Percentiles rank a stretch among this genome's conserved stretches.
phyloP scores from a whole-genome alignment of 2,888 invertebrate species.

The Pterobdella sp. region DNA sequence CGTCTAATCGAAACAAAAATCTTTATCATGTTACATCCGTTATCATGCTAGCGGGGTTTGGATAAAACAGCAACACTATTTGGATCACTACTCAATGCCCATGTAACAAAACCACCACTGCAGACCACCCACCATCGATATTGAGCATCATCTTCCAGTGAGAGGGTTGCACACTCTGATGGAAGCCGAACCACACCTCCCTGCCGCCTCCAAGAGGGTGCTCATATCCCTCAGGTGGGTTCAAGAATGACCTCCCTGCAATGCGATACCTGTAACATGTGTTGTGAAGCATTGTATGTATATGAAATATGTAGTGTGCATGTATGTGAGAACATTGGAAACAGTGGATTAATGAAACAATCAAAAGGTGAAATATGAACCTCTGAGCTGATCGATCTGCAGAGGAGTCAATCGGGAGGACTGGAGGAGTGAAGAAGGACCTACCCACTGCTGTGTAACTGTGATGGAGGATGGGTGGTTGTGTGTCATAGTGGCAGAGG shows the following conservation, averaged over 20 bases:
- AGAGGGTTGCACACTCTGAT: constrained; percentile 96
- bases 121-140: constrained; percentile 31
- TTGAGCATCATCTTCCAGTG: constrained; percentile 99
- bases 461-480: constrained; percentile 16
- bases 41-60: neutral
- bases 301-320: too few species aligned
- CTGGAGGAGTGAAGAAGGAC: constrained; percentile 96
- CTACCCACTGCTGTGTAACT: constrained; percentile 94
- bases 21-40: neutral
- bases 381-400: constrained; percentile 18
- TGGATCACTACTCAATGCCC: neutral
- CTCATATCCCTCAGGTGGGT: constrained; percentile 84
- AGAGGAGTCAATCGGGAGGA: constrained; percentile 17
- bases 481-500: too few species aligned
- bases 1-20: neutral
- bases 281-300: too few species aligned
- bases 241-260: constrained; percentile 25
- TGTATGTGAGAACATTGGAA: too few species aligned
- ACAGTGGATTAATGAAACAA: too few species aligned
- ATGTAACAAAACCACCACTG: neutral
- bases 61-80: neutral
- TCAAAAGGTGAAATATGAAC: too few species aligned
- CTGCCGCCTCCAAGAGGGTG: constrained; percentile 90
- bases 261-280: constrained; percentile 3
- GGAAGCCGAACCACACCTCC: constrained; percentile 99